Percentiles rank a stretch among this genome's conserved stretches.
Conservation (phyloP, 2,888 invertebrate species). For the Apamea sordens region DNA sequence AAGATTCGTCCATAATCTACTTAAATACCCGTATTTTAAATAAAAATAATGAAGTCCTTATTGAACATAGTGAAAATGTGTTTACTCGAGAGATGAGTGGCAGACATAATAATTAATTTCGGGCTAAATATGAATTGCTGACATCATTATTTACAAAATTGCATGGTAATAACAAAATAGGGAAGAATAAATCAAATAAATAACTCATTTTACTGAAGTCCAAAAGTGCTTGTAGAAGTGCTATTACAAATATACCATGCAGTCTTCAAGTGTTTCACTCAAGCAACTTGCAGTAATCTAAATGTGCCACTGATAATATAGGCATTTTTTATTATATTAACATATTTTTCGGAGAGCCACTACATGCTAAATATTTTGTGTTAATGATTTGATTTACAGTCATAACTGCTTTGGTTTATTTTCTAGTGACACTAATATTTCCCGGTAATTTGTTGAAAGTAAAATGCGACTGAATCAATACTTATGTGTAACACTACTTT, state of each 20-base stretch:
- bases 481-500: slow-evolving; percentile 49
- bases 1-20: slow-evolving; percentile 54
- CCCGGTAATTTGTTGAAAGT: slow-evolving; percentile 40
- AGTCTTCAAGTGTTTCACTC: slow-evolving; percentile 35
- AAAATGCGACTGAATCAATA: slow-evolving; percentile 55
- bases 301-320: slow-evolving; percentile 26
- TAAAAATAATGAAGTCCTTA: slow-evolving; percentile 34
- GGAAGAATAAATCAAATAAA: slow-evolving; percentile 15
- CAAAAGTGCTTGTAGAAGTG: slow-evolving; percentile 1
- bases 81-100: slow-evolving; percentile 9
- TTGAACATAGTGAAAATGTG: slow-evolving; percentile 25
- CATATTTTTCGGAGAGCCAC: slow-evolving; percentile 17
- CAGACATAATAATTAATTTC: slow-evolving; percentile 11
- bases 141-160: slow-evolving; percentile 11
- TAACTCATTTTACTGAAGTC: slow-evolving; percentile 16
- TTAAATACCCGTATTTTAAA: slow-evolving; percentile 66
- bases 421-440: slow-evolving; percentile 32
- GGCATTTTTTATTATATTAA: slow-evolving; percentile 14
- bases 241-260: slow-evolving; percentile 25
- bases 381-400: slow-evolving; percentile 24
- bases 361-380: slow-evolving; percentile 40
- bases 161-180: slow-evolving; percentile 13
- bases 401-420: slow-evolving; percentile 59
- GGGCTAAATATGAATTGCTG: slow-evolving; percentile 11
- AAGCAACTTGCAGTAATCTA: slow-evolving; percentile 31